Evolutionary conservation across 2,797 vertebrate species (phyloP).

Genomic region (Enteromius viviparus): DNA sequence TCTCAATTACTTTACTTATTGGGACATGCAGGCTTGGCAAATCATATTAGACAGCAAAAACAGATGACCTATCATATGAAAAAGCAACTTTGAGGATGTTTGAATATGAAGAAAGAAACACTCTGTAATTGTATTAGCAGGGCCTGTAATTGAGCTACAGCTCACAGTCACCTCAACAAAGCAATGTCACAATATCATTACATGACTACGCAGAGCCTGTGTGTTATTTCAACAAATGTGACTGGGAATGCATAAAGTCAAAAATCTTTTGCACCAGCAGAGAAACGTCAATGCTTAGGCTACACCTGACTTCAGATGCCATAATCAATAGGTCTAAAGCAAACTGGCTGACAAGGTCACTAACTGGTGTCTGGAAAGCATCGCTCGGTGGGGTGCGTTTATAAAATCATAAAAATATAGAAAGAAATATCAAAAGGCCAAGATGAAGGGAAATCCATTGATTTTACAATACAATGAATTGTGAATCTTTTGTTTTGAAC

Average conservation of each 20-base stretch:
- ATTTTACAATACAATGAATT: neutral
- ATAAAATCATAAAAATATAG: neutral
- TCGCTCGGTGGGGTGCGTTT: neutral
- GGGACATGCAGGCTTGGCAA: slow-evolving; percentile 70
- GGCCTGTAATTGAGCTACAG: slow-evolving; percentile 35
- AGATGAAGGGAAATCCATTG: neutral
- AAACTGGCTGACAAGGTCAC: slow-evolving; percentile 59
- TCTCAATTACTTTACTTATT: slow-evolving; percentile 79
- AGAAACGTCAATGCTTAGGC: slow-evolving; percentile 40
- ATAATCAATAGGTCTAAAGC: slow-evolving; percentile 50
- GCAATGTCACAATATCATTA: slow-evolving; percentile 68
- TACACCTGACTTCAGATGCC: slow-evolving; percentile 33
- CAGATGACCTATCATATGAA: slow-evolving; percentile 77
- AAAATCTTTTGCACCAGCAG: slow-evolving; percentile 31
- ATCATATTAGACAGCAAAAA: slow-evolving; percentile 76
- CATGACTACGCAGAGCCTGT: slow-evolving; percentile 61
- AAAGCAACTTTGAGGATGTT: slow-evolving; percentile 81
- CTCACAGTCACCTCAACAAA: slow-evolving; percentile 70
- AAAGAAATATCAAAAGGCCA: neutral
- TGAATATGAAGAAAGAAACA: slow-evolving; percentile 83
- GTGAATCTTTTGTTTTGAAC: neutral
- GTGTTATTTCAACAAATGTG: slow-evolving; percentile 56
- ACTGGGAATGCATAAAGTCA: slow-evolving; percentile 47
- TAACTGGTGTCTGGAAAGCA: neutral
- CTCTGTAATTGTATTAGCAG: slow-evolving; percentile 70